Conservation (phyloP, 2,888 invertebrate genomes). For the Dione vanillae region DNA sequence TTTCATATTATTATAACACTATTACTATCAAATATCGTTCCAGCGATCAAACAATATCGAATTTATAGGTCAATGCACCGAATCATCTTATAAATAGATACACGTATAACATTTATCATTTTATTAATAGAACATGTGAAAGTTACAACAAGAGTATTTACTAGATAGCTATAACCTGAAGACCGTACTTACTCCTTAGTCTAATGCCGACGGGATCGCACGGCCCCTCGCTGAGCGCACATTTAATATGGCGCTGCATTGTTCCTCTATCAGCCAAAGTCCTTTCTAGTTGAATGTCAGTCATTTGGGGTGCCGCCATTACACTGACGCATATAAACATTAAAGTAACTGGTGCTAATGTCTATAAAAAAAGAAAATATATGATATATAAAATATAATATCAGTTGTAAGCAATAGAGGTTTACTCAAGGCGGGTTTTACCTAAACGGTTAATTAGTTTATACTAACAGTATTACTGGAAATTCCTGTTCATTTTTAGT, state of each 20-base stretch:
- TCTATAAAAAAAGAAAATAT: constrained; percentile 29
- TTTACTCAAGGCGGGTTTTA: too few relatives aligned
- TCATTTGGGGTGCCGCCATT: constrained; percentile 74
- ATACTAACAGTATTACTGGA: too few relatives aligned
- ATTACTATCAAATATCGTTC: too few relatives aligned
- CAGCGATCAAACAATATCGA: not conserved
- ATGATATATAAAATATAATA: not conserved
- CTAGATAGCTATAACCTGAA: not conserved
- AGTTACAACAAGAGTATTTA: not conserved
- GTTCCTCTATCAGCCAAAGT: constrained; percentile 86
- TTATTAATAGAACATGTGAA: not conserved
- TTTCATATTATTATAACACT: too few relatives aligned
- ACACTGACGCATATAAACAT: constrained; percentile 46
- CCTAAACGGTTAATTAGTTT: too few relatives aligned
- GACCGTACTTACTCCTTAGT: constrained; percentile 85
- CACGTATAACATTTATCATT: too few relatives aligned
- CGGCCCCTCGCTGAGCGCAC: constrained; percentile 88
- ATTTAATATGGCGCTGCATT: constrained; percentile 87
- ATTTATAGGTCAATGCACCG: constrained; percentile 4
- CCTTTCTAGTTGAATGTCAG: constrained; percentile 86
- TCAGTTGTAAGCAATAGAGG: too few relatives aligned
- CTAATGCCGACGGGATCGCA: constrained; percentile 89
- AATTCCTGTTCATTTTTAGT: too few relatives aligned
- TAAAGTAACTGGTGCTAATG: constrained; percentile 4
- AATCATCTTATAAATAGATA: too few relatives aligned